phyloP scores from a whole-genome alignment of 2,113 vertebrate species.

The Coregonus clupeaformis region DNA sequence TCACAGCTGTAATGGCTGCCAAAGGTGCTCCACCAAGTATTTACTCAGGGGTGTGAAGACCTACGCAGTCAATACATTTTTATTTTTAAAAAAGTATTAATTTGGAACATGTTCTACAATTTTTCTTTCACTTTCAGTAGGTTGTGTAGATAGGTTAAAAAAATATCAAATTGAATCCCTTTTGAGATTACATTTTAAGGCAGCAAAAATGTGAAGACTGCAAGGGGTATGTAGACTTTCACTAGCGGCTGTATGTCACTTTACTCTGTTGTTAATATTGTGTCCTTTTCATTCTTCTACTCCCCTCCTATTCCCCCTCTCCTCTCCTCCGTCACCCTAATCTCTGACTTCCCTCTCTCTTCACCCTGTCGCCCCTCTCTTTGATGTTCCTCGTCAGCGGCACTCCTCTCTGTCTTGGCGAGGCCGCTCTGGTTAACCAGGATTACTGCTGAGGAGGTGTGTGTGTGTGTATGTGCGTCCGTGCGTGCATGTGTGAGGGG shows the following conservation, averaged over 20 bases:
- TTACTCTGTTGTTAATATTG: neutral
- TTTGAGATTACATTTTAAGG: too few relatives aligned
- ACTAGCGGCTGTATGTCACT: neutral
- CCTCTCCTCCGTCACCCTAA: constrained; percentile 22
- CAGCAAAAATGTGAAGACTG: too few relatives aligned
- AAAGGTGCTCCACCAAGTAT: too few relatives aligned
- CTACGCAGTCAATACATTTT: too few relatives aligned
- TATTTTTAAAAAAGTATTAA: too few relatives aligned
- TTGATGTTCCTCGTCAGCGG: neutral
- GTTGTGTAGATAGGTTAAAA: too few relatives aligned
- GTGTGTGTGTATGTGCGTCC: neutral
- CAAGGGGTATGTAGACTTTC: too few relatives aligned
- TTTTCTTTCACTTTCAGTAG: too few relatives aligned
- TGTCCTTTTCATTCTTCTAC: neutral
- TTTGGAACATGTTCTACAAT: too few relatives aligned
- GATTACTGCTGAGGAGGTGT: constrained; percentile 34
- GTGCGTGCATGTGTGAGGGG: neutral
- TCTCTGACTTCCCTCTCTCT: neutral
- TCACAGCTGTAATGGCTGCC: too few relatives aligned
- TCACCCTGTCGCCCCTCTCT: neutral
- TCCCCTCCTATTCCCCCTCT: neutral
- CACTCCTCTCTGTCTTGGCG: constrained; percentile 24
- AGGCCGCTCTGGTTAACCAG: constrained; percentile 42
- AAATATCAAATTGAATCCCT: too few relatives aligned
- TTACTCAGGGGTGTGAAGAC: too few relatives aligned